These are phyloP conservation scores for Cyphomyrus plagiostoma DNA, from an alignment of 2,113 vertebrate genomes.

Conservation along the genomic window DNA sequence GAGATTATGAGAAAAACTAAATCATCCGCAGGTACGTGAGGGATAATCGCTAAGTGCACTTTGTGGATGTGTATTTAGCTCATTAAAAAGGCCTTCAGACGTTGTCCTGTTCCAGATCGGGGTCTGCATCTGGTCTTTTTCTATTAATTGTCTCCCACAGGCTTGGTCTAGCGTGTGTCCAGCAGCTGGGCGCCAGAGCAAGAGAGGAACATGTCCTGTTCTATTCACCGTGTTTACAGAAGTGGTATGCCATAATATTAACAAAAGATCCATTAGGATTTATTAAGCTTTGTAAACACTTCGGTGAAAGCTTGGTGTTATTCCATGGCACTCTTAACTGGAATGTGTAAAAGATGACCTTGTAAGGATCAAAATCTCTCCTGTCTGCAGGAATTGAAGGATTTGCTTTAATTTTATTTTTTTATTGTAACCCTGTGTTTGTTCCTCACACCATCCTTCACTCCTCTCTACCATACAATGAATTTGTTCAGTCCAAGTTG, in stretches of 20 bases:
- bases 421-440: not conserved
- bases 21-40: not conserved
- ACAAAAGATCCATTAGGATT: constrained; percentile 28
- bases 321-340: not conserved
- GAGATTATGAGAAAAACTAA: not conserved
- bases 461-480: not conserved
- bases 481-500: not conserved
- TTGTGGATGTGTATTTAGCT: not conserved
- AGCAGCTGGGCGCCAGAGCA: not conserved
- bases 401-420: not conserved
- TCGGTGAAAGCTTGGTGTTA: not conserved
- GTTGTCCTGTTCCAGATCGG: not conserved
- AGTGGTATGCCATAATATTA: constrained; percentile 24
- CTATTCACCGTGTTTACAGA: constrained; percentile 1
- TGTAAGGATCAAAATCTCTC: not conserved
- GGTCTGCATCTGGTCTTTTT: not conserved
- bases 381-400: not conserved
- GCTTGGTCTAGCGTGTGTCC: not conserved
- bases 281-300: constrained; percentile 1
- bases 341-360: not conserved
- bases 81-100: not conserved
- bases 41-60: not conserved
- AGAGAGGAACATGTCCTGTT: not conserved
- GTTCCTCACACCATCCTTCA: not conserved
- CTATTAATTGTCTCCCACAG: not conserved